Evolutionary conservation across 2,113 vertebrate genomes (phyloP).

Genomic region (Misgurnus mizolepis): DNA sequence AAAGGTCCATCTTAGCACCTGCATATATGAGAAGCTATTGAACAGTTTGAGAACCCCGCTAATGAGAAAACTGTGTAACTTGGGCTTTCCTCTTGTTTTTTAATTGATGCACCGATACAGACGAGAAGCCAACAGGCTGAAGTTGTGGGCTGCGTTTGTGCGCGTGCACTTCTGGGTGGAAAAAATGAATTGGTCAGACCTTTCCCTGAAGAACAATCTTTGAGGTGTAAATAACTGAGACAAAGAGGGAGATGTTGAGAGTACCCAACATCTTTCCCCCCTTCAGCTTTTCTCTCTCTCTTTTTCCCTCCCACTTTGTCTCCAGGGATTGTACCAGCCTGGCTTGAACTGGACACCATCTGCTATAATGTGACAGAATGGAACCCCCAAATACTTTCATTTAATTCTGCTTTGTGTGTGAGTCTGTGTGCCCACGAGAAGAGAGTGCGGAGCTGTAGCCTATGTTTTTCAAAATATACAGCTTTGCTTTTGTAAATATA

Average conservation of each 20-base stretch:
- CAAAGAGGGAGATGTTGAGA: constrained; percentile 39
- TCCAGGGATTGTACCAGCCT: constrained; percentile 70
- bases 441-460: neutral
- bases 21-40: constrained; percentile 8
- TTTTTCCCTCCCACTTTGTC: constrained; percentile 60
- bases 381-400: constrained; percentile 78
- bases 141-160: neutral
- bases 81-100: neutral
- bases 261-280: constrained; percentile 31
- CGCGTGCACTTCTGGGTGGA: neutral
- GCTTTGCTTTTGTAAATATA: constrained; percentile 45
- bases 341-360: constrained; percentile 77
- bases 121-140: neutral
- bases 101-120: neutral
- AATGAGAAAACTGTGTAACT: constrained; percentile 2
- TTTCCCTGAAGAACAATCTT: constrained; percentile 38
- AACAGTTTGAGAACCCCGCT: constrained; percentile 28
- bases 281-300: constrained; percentile 53
- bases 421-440: constrained; percentile 30
- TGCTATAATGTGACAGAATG: constrained; percentile 79
- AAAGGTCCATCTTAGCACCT: constrained; percentile 35
- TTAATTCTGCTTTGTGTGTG: constrained; percentile 66
- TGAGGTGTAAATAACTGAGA: constrained; percentile 52
- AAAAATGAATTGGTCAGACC: constrained; percentile 13
- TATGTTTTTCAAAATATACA: constrained; percentile 53